Evolutionary conservation across 2,113 vertebrate species (phyloP), one percentile per base, ranked within the genome.

Genomic region (Entelurus aequoreus): DNA sequence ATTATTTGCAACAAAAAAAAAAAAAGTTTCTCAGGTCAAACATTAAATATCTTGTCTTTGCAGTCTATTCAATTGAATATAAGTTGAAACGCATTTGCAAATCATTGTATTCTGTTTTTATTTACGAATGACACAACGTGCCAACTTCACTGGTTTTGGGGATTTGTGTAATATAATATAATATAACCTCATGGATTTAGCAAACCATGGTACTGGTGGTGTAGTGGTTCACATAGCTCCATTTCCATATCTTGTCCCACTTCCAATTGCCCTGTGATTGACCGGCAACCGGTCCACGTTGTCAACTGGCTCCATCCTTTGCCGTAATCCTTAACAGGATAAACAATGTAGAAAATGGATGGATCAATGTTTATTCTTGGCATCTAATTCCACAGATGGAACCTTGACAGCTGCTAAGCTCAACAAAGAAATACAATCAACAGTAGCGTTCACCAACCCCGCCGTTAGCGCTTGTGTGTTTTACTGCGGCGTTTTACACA

Each of bases 401-500:
- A 21, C 21, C 28, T 28, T 28, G 28, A 28, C 28, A 28, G 28
- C 19, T 56, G 47, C 60, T 50, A 11, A 44, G 12, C 8, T 38
- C 42, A 66, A 71, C 52, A 60, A 66, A 66, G 14, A 58, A 60
- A 28, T 9, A 68, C 35, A 60, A 48, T 54, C 13, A 19, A 16
- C n/a, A 49, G 48, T 63, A 49, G 61, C 48, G 69, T 36, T 52
- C 44, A 55, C 47, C 15, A 66, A 60, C 40, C 3, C 2, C 62
- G 54, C 52, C 51, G 66, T 71, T 72, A 58, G 40, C 63, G 44
- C 59, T 54, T 54, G 59, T 70, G 54, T 70, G 54, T 72, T 65
- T 48, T 69, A 73, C 47, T 14, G 42, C 64, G 71, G 54, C 48
- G 58, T 77, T 71, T 70, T 65, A 62, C 52, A 63, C 51, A 54